phyloP scores from a whole-genome alignment of 2,797 vertebrate species.

The Acanthiza pusilla region DNA sequence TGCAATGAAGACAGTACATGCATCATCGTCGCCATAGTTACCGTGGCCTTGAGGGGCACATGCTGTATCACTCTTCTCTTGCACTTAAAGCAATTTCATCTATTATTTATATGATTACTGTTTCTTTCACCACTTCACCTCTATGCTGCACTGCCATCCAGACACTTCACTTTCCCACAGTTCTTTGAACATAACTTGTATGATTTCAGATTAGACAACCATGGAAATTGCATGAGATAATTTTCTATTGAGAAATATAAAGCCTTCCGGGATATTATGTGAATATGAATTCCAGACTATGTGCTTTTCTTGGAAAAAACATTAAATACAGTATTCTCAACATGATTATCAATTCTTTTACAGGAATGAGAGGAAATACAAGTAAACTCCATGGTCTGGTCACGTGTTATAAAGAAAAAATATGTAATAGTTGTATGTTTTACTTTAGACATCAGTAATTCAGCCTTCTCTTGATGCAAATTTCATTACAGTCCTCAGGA shows the following conservation, averaged over 20 bases:
- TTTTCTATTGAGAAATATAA: neutral
- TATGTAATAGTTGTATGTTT: neutral
- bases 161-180: neutral
- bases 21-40: slow-evolving; percentile 67
- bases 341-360: neutral
- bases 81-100: slow-evolving; percentile 48
- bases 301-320: rapidly evolving
- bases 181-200: neutral
- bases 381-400: neutral
- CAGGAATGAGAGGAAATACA: neutral
- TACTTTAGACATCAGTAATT: neutral
- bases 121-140: slow-evolving; percentile 14
- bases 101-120: slow-evolving; percentile 55
- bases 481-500: neutral
- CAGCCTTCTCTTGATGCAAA: neutral
- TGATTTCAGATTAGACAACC: neutral
- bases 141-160: neutral
- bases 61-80: slow-evolving; percentile 41
- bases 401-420: neutral
- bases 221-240: neutral
- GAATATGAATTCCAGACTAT: neutral
- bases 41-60: slow-evolving; percentile 27
- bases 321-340: neutral
- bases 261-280: neutral
- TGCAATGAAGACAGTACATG: neutral